A percentile compares a stretch with the other conserved stretches of the same genome.
phyloP scores from a whole-genome alignment of 2,888 invertebrate genomes.

The Polia nebulosa region DNA sequence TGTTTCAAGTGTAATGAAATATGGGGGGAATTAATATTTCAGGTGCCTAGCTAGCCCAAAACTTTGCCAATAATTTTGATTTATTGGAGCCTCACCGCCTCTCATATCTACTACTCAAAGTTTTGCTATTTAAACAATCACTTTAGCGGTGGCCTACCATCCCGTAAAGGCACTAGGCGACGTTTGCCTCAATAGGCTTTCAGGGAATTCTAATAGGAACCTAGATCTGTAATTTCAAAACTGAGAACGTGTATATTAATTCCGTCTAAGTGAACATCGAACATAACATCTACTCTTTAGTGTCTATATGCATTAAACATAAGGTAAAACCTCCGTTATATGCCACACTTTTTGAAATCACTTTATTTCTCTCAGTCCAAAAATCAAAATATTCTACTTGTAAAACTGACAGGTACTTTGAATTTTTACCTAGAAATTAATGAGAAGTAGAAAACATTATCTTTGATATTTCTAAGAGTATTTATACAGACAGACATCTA shows the following conservation, averaged over 20 bases:
- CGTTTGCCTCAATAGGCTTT: slow-evolving; percentile 48
- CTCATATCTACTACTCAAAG: slow-evolving; percentile 77
- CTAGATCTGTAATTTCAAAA: slow-evolving; percentile 45
- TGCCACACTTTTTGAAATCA: too few species aligned
- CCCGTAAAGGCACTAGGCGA: slow-evolving; percentile 41
- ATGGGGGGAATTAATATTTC: slow-evolving; percentile 80
- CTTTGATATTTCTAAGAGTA: too few species aligned
- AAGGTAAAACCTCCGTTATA: too few species aligned
- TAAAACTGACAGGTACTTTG: too few species aligned
- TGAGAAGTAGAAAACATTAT: too few species aligned
- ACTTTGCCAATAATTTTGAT: slow-evolving; percentile 85
- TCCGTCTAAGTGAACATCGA: background rate
- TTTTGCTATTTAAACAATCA: slow-evolving; percentile 80
- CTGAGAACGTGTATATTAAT: slow-evolving; percentile 22
- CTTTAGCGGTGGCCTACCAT: slow-evolving; percentile 54
- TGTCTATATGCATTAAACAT: too few species aligned
- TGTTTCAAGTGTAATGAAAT: slow-evolving; percentile 79
- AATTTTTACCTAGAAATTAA: too few species aligned
- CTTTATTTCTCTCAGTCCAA: too few species aligned
- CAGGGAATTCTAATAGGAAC: slow-evolving; percentile 37
- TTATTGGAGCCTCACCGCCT: slow-evolving; percentile 78
- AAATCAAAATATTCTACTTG: too few species aligned
- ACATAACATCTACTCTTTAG: too few species aligned
- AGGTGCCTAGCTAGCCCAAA: slow-evolving; percentile 78
- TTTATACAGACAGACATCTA: too few species aligned